Base-by-base conservation (phyloP, 2,888 invertebrate species). In the Adelphocoris suturalis region DNA sequence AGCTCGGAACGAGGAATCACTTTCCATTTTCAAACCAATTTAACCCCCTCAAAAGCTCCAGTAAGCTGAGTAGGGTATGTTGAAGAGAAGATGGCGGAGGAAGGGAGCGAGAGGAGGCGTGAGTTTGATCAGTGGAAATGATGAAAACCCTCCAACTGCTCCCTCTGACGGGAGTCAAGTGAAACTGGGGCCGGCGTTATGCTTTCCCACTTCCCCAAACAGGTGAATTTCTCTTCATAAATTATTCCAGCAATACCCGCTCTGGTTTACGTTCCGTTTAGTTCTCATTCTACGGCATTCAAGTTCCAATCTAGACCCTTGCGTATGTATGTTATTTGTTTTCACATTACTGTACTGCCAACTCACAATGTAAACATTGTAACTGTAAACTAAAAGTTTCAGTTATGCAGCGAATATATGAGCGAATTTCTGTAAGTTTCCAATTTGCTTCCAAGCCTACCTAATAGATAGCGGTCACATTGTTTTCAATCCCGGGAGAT, bases 81-180 rank as follows among this genome's bases (percentile, higher is more conserved):
- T 57, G 5, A 57, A n/a, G 19, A 16, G 14, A n/a, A 57, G 57
- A 57, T 14, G 57, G 16, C n/a, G 57, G 57, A 16, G 52, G 52
- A 14, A 16, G 52, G 16, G n/a, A 57, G n/a, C 7, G 57, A 0
- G 57, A n/a, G 57, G 37, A 37, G 37, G 57, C n/a, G 57, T n/a
- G 57, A 57, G 57, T 57, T 57, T 57, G 57, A 57, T 57, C 57
- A 57, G 57, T 57, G 57, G 52, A 57, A 57, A 57, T 57, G 57
- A 16, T 57, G 57, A n/a, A 55, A 55, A 57, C n/a, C 57, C 57
- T 16, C 57, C n/a, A 57, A 57, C 57, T n/a, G 57, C 57, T 12
- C 52, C 13, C 55, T 7, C 14, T 7, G n/a, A 16, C 11, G 57
- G n/a, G 19, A 57, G 16, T 57, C 57, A 57, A 57, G 57, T 57